Evolutionary conservation across 2,888 invertebrate genomes (phyloP), one percentile per base, ranked within the genome.

Genomic region (Gonocerus acuteangulatus): DNA sequence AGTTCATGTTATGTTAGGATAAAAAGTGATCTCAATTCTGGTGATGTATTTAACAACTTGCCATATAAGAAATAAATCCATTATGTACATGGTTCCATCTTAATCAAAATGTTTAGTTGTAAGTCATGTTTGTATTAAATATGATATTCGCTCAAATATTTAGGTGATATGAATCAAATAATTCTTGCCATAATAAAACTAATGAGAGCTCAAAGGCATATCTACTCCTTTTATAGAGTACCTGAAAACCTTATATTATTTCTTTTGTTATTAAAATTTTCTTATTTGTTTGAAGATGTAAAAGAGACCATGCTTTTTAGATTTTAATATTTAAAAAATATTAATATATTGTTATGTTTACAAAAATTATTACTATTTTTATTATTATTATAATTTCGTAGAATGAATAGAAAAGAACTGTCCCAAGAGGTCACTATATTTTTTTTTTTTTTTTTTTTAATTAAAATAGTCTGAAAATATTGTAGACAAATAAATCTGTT

Each of bases 1-100:
- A 39, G 27, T 42, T 19, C 57, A 49, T 44, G 48, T 64, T 56
- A 62, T 59, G 64, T 64, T 63, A 65, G 62, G 62, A 56, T 65
- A 65, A 65, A 60, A 48, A 61, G 64, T 65, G 65, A 65, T 65
- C 65, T 65, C 65, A 65, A 65, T 54, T 64, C 63, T 64, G 65
- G 65, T 64, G 63, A 64, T 64, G 59, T 64, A 62, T 64, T 58
- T 62, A 61, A 65, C 63, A 65, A 61, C 65, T 65, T 65, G 65
- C 65, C 65, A 65, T 65, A 65, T 60, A 61, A 61, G 60, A 51
- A 60, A 57, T 23, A 48, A 51, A 63, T 63, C 64, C 62, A 62
- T 64, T 62, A 39, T 60, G 23, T 48, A 58, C 45, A 63, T 61
- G 63, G 62, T 63, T 61, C 61, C 57, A 56, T 45, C 51, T 63